Percentiles rank a stretch among this genome's conserved stretches.
These are phyloP conservation scores for Dryadula phaetusa DNA, from an alignment of 2,888 invertebrate species.

Conservation along the genomic window DNA sequence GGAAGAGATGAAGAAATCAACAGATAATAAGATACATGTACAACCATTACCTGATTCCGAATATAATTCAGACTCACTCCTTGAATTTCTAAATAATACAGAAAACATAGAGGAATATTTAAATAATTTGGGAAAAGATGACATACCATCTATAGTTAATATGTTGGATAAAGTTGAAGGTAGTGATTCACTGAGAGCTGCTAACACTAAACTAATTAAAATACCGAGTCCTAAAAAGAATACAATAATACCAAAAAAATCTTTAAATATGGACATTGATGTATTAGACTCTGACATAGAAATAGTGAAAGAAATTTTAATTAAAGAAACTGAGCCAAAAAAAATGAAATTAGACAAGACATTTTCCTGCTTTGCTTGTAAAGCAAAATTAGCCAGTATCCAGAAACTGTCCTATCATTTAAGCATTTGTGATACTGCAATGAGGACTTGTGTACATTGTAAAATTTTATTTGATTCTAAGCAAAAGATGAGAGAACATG, in stretches of 20 bases:
- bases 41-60: conserved; percentile 77
- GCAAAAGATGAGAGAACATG: conserved; percentile 70
- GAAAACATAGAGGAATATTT: conserved; percentile 77
- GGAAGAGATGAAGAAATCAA: conserved; percentile 62
- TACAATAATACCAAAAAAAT: conserved; percentile 48
- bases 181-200: conserved; percentile 51
- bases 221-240: conserved; percentile 68
- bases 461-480: conserved; percentile 70
- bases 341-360: conserved; percentile 53
- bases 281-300: conserved; percentile 72
- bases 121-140: conserved; percentile 76
- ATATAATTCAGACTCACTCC: conserved; percentile 77
- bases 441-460: conserved; percentile 70
- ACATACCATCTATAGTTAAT: conserved; percentile 75
- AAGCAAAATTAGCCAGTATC: conserved; percentile 61
- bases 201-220: conserved; percentile 58
- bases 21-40: conserved; percentile 66
- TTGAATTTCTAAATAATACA: conserved; percentile 78
- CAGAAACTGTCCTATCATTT: conserved; percentile 70
- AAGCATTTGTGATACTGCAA: conserved; percentile 67
- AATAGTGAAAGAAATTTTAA: conserved; percentile 67
- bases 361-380: conserved; percentile 71
- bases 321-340: conserved; percentile 64
- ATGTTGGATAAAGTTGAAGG: conserved; percentile 72
- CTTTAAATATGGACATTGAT: conserved; percentile 71